Evolutionary conservation across 1,140 invertebrate genomes (phyloP), one percentile per base, ranked within the genome.

Genomic region (Drosophila albomicans): DNA sequence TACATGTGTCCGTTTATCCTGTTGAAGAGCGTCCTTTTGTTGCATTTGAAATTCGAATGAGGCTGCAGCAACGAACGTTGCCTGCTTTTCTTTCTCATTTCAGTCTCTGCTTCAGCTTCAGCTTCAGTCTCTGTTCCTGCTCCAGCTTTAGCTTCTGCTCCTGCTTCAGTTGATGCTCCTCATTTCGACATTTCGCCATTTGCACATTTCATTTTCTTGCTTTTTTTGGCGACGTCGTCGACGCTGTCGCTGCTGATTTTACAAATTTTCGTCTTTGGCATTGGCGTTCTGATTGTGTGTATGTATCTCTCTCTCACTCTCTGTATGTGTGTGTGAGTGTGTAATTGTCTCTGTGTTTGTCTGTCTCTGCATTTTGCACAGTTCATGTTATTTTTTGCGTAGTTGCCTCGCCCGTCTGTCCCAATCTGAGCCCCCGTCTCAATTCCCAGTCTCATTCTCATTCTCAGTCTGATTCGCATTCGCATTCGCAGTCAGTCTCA

Each of bases 41-140:
- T 72, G 81, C 78, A 88, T 88, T 88, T 88, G 85, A 89, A 88
- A 84, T 88, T 88, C 84, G 85, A 88, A 88, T 88, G 84, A 88
- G 85, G 52, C 61, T 75, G 48, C 57, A 57, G 46, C 43, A 32
- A 35, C 56, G 20, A 45, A 15, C 58, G 38, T 76, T 28, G 54
- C 41, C 35, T 57, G 54, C 54, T 38, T 67, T 54, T 30, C 69
- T 48, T 71, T 67, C 49, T 68, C 48, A 45, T 71, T 67, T 57
- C 45, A 32, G 7, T 7, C 30, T 32, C 30, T 6, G 30, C 32
- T 7, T 71, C 35, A 32, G 35, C 7, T 35, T 8, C 32, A 35
- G 32, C 35, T 41, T 11, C 38, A 16, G n/a, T 45, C 7, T 13
- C 8, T 28, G 16, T n/a, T 74, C 45, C 43, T 10, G 35, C 35